Conservation (phyloP, 2,113 vertebrate genomes). For the Sylvilagus bachmani region DNA sequence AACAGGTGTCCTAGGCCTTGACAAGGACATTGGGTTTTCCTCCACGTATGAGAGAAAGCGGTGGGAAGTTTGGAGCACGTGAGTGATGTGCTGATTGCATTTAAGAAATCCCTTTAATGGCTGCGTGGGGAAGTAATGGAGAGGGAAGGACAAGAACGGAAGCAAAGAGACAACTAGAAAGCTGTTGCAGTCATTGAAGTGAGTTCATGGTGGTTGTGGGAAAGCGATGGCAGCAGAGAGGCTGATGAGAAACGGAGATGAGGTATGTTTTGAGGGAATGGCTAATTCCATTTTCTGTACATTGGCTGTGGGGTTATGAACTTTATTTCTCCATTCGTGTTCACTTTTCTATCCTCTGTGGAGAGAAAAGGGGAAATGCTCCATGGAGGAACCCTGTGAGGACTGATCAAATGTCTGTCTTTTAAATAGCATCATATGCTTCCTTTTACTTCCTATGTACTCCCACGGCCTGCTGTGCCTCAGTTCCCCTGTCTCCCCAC, state of each 20-base stretch:
- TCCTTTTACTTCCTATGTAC: background rate
- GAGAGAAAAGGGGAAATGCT: background rate
- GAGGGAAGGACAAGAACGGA: background rate
- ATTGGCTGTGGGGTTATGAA: background rate
- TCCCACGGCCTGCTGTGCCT: background rate
- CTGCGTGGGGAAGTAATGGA: background rate
- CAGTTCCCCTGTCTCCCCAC: background rate
- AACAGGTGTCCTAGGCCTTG: background rate
- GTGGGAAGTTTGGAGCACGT: background rate
- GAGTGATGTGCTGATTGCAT: background rate
- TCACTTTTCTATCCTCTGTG: background rate
- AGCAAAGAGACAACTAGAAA: background rate
- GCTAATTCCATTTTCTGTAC: background rate
- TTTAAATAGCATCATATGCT: background rate
- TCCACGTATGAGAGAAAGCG: background rate
- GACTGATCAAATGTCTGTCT: background rate
- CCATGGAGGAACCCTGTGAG: background rate
- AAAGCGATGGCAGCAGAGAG: background rate
- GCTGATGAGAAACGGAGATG: background rate
- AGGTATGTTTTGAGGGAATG: background rate
- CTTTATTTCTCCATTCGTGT: background rate
- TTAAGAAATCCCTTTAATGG: background rate
- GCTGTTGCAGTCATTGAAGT: accelerated
- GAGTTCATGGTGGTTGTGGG: background rate
- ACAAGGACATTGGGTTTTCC: background rate